Evolutionary conservation across 2,888 invertebrate species (phyloP).

Genomic region (Odontocolon sp.): DNA sequence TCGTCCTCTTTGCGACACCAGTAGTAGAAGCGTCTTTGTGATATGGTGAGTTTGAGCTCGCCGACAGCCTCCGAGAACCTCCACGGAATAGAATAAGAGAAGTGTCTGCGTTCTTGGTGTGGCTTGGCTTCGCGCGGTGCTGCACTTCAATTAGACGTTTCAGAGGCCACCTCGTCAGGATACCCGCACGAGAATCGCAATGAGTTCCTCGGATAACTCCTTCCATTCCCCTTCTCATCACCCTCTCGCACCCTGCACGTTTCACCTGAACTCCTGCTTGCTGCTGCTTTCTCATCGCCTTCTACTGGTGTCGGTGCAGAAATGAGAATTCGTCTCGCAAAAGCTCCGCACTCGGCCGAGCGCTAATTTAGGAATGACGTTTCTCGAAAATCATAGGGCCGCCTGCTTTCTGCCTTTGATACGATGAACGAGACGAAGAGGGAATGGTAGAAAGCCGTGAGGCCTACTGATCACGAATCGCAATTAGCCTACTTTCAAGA

Average conservation of each 20-base stretch:
- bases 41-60: conserved; percentile 42
- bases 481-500: conserved; percentile 43
- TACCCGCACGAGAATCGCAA: conserved; percentile 50
- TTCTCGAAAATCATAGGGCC: conserved; percentile 24
- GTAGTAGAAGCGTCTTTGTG: conserved; percentile 39
- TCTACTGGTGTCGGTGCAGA: neutral
- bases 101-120: conserved; percentile 18
- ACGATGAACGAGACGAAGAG: conserved; percentile 17
- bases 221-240: conserved; percentile 10
- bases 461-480: conserved; percentile 44
- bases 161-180: conserved; percentile 46
- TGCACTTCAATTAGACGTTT: conserved; percentile 59
- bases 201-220: conserved; percentile 33
- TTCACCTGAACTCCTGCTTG: neutral
- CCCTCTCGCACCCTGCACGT: neutral
- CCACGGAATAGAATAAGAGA: conserved; percentile 39
- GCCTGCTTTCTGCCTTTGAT: conserved; percentile 17
- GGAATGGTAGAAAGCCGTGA: neutral
- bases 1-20: conserved; percentile 55
- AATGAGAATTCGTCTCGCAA: conserved; percentile 13
- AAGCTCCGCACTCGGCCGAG: neutral
- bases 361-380: conserved; percentile 35
- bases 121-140: conserved; percentile 20
- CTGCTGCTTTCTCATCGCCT: neutral
- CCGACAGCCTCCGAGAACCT: neutral